These are phyloP conservation scores for Drosophila fungiperda DNA, from an alignment of 2,888 invertebrate species.

Conservation along the genomic window DNA sequence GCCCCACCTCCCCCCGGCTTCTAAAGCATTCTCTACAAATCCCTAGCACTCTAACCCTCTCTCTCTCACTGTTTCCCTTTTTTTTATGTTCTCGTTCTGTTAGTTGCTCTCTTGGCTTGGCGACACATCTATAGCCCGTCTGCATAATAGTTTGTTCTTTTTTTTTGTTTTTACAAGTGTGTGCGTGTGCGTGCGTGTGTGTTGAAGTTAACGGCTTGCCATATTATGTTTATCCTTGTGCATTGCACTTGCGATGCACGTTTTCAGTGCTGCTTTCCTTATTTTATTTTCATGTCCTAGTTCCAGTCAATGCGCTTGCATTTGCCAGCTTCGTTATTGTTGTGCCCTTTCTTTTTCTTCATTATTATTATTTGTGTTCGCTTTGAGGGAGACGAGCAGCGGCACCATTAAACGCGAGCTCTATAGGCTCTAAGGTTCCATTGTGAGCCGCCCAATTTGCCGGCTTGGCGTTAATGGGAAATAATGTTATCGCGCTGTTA, in stretches of 20 bases:
- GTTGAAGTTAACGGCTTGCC: conserved; percentile 28
- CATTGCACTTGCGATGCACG: conserved; percentile 56
- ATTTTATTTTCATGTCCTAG: conserved; percentile 49
- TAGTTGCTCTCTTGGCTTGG: conserved; percentile 24
- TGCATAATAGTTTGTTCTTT: conserved; percentile 72
- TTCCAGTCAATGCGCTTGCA: conserved; percentile 56
- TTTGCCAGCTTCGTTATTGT: conserved; percentile 20
- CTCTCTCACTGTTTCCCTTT: conserved; percentile 7
- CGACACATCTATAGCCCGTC: conserved; percentile 66
- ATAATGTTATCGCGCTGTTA: conserved; percentile 78
- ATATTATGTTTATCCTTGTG: conserved; percentile 62
- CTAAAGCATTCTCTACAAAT: conserved; percentile 44
- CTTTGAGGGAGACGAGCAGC: conserved; percentile 7
- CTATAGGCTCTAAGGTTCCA: conserved; percentile 33
- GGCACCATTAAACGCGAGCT: conserved; percentile 1
- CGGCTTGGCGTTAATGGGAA: conserved; percentile 72
- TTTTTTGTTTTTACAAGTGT: conserved; percentile 54
- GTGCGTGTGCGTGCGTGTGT: conserved; percentile 9
- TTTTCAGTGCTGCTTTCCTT: conserved; percentile 41
- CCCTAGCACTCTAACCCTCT: conserved; percentile 10
- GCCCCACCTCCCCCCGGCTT: not conserved
- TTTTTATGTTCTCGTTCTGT: conserved; percentile 6
- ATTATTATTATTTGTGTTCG: not conserved
- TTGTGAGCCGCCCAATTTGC: conserved; percentile 63
- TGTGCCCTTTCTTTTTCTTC: conserved; percentile 4